A percentile compares a stretch with the other conserved stretches of the same genome.
Conservation (phyloP, 1,140 invertebrate genomes). For the silkworm (Bombyx mori) region ASM3026992v2 NC_085128.1:15939001-15939500, state of each 20-base stretch:
- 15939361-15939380: not conserved
- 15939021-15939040: too few species aligned
- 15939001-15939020: too few species aligned
- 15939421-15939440: not conserved
- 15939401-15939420: not conserved
- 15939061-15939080: too few species aligned
- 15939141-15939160: too few species aligned
- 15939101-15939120: too few species aligned
- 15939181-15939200: constrained; percentile 15
- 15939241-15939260: constrained; percentile 63
- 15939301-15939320: constrained; percentile 62
- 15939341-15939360: constrained; percentile 32
- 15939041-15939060: too few species aligned
- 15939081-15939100: too few species aligned
- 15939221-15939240: constrained; percentile 54
- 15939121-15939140: too few species aligned
- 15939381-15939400: not conserved
- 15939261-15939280: constrained; percentile 60
- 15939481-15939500: too few species aligned
- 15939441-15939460: not conserved
- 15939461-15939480: not conserved
- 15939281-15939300: constrained; percentile 56
- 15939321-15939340: constrained; percentile 55
- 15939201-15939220: constrained; percentile 64
- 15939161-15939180: too few species aligned